Percentiles rank a stretch among this genome's conserved stretches.
Evolutionary conservation across 2,888 invertebrate species (phyloP).

Genomic region (Orthonychiurus folsomi): DNA sequence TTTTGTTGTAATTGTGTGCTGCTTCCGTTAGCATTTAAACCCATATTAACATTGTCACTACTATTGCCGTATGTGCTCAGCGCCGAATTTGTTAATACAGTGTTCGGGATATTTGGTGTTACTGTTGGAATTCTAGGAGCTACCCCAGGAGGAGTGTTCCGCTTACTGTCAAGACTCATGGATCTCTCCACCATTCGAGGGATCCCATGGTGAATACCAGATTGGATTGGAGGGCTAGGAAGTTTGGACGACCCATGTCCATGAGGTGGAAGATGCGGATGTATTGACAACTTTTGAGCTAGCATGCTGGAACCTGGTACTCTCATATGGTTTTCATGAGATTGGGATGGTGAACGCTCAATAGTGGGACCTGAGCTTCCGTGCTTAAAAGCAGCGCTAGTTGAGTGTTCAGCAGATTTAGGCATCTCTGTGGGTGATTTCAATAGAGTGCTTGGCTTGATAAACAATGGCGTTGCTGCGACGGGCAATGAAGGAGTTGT

Average conservation of each 20-base stretch:
- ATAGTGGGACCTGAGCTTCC: too few relatives aligned
- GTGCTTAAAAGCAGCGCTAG: too few relatives aligned
- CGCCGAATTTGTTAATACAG: neutral
- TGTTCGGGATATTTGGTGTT: slow-evolving; percentile 6
- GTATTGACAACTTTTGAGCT: too few relatives aligned
- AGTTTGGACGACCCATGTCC: too few relatives aligned
- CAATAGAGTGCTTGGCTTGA: neutral
- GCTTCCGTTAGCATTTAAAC: too few relatives aligned
- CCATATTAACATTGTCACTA: too few relatives aligned
- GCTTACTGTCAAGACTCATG: slow-evolving; percentile 36
- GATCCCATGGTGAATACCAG: slow-evolving; percentile 22
- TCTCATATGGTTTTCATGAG: too few relatives aligned
- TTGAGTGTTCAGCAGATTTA: too few relatives aligned
- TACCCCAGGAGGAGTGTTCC: slow-evolving; percentile 16
- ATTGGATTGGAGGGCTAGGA: slow-evolving; percentile 17
- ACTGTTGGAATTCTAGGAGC: slow-evolving; percentile 8
- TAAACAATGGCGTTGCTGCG: slow-evolving; percentile 8
- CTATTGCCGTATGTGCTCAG: neutral
- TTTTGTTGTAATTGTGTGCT: slow-evolving; percentile 18
- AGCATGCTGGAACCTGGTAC: too few relatives aligned
- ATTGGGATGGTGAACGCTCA: too few relatives aligned
- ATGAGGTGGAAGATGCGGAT: too few relatives aligned
- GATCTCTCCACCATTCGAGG: slow-evolving; percentile 39
- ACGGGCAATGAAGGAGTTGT: slow-evolving; percentile 4
- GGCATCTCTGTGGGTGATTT: too few relatives aligned